Conservation (phyloP, 23 tunicate genomes). For the Clavelina lepadiformis region DNA sequence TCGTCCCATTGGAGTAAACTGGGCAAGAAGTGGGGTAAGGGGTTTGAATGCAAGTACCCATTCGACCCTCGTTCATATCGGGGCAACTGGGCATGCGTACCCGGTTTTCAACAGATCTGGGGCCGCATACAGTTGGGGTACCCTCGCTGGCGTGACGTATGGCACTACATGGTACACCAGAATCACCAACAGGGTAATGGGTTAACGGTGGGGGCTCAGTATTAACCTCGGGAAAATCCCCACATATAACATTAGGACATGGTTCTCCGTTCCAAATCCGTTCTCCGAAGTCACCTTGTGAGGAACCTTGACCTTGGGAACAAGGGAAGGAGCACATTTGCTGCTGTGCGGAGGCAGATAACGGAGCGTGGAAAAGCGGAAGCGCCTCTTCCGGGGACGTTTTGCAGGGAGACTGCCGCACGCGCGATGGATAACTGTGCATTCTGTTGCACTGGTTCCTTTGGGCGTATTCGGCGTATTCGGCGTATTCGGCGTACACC, state of each 20-base stretch:
- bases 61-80: no score
- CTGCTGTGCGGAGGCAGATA: no score
- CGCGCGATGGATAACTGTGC: not conserved
- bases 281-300: not conserved
- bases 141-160: no score
- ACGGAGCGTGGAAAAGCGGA: not conserved
- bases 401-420: not conserved
- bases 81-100: no score
- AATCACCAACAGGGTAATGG: conserved; percentile 32
- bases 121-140: no score
- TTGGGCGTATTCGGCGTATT: not conserved
- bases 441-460: not conserved
- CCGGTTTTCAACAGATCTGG: no score
- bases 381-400: not conserved
- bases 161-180: no score
- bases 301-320: not conserved
- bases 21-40: no score
- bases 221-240: not conserved
- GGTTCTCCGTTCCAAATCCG: not conserved
- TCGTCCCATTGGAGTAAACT: no score
- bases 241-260: no score
- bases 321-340: not conserved
- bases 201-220: conserved; percentile 25
- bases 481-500: conserved; percentile 13
- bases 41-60: no score